Evolutionary conservation across 2,797 vertebrate genomes (phyloP), one percentile per base, ranked within the genome.

Genomic region (Danio tinwini): DNA sequence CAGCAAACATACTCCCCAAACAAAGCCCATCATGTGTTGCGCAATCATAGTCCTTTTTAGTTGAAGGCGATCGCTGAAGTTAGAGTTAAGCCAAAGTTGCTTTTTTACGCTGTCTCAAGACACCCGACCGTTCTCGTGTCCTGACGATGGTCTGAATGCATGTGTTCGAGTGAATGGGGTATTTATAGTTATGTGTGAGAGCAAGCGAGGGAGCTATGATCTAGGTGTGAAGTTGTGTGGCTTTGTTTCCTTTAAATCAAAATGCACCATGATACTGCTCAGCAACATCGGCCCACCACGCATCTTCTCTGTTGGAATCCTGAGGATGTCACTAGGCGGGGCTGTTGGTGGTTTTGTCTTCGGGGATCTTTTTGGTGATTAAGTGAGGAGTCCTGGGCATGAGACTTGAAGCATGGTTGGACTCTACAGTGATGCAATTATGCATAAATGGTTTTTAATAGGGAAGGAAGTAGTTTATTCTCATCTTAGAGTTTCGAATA

Each of bases 211-310:
- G 55, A 50, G 59, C 59, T 64, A 37, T 78, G 80, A 82, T 72
- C 47, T 69, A 85, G 81, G 88, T 87, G 88, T 86, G 85, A 88
- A 85, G 14, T 49, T 73, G 68, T 86, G 85, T 86, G 85, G 84
- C 74, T 81, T 88, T 61, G 19, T 88, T 89, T 89, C 88, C 88
- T 86, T 83, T 87, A 84, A 88, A 85, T 87, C 81, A 83, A 21
- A 80, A 82, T 85, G 77, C 71, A 83, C 71, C 42, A 83, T 64
- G 71, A 19, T 83, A 56, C 61, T 39, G 63, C 14, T 37, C 29
- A 72, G 40, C 14, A 29, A 19, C 17, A 29, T 52, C 6, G 3
- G 37, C 49, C 78, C 45, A 61, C 47, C 45, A 81, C 63, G 55
- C 49, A 49, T 44, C 62, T 74, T 65, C 61, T 53, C 7, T 5